Conservation (phyloP, 1,140 invertebrate species). For the Saxidomus purpurata region DNA sequence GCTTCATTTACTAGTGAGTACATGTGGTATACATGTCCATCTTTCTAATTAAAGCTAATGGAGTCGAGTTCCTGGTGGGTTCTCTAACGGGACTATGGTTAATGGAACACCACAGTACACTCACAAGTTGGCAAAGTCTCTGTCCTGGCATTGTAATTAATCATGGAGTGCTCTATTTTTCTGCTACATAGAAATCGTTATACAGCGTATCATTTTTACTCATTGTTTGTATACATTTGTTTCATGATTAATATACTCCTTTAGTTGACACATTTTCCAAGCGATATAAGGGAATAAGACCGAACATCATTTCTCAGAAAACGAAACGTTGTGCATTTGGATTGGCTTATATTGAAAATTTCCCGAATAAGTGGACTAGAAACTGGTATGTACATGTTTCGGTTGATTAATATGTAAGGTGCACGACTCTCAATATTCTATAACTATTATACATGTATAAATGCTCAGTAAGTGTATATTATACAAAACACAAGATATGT, state of each 20-base stretch:
- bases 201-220: neutral
- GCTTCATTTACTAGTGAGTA: neutral
- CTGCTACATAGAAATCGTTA: slow-evolving; percentile 6
- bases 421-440: no score
- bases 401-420: no score
- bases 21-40: slow-evolving; percentile 17
- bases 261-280: slow-evolving; percentile 18
- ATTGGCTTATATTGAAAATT: no score
- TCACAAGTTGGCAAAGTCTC: slow-evolving; percentile 22
- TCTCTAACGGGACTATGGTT: neutral
- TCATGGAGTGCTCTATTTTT: neutral
- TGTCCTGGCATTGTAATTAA: neutral
- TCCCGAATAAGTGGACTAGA: no score
- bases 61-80: neutral
- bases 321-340: neutral
- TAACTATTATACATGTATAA: no score
- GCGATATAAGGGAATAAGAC: neutral
- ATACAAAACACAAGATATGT: no score
- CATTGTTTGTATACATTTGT: slow-evolving; percentile 13
- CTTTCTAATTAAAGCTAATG: slow-evolving; percentile 34
- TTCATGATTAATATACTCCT: slow-evolving; percentile 5
- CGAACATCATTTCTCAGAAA: neutral
- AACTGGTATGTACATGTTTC: no score
- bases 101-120: neutral
- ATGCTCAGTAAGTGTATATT: no score